Evolutionary conservation across 2,888 invertebrate species (phyloP).

Genomic region (Mellilla xanthometata): DNA sequence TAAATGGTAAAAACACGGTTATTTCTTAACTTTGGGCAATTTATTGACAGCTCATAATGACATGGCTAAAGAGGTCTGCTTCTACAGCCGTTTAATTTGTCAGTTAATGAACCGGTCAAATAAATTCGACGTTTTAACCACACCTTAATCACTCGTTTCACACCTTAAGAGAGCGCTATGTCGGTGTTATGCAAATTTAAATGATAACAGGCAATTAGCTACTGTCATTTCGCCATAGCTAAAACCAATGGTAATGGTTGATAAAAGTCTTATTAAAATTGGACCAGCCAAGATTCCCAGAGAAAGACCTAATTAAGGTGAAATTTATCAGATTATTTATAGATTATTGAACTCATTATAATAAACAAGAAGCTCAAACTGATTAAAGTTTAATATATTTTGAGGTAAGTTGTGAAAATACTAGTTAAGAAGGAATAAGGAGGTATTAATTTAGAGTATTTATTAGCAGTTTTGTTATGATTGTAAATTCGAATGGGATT

Average conservation of each 20-base stretch:
- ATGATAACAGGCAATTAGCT: background rate
- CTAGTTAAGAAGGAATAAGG: background rate
- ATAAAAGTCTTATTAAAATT: conserved; percentile 8
- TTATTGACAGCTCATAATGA: background rate
- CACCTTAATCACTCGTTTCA: conserved; percentile 1
- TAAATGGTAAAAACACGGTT: too few species aligned
- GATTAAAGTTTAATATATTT: background rate
- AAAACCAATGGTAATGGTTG: background rate
- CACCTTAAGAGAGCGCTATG: background rate
- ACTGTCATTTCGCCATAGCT: background rate
- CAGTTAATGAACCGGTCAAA: background rate
- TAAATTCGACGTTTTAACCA: conserved; percentile 3
- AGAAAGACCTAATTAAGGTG: conserved; percentile 2
- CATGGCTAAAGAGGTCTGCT: background rate
- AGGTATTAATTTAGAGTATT: conserved; percentile 4
- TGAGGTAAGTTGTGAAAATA: background rate
- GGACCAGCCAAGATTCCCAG: conserved; percentile 1
- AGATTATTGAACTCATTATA: background rate
- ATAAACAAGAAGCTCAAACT: background rate
- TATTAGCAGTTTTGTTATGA: background rate
- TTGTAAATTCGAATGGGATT: conserved; percentile 1
- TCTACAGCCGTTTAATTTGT: background rate
- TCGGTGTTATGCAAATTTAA: conserved; percentile 3
- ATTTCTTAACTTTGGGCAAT: background rate
- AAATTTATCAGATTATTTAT: conserved; percentile 4